A percentile compares a stretch with the other conserved stretches of the same genome.
phyloP scores from a whole-genome alignment of 2,797 vertebrate species.

The Cetoscarus ocellatus region DNA sequence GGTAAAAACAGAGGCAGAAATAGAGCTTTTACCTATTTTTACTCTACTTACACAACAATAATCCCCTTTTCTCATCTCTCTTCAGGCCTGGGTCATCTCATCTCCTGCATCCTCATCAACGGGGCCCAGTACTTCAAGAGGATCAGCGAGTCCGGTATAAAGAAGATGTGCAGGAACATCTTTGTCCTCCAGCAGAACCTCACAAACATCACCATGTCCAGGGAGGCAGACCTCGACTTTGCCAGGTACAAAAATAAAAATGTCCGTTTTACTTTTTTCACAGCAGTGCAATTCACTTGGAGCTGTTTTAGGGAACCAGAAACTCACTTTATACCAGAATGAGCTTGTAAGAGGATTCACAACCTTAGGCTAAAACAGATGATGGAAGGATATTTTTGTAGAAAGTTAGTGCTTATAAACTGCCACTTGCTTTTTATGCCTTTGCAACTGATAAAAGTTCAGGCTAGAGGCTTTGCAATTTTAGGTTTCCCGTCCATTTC shows the following conservation, averaged over 20 bases:
- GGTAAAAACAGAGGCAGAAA: constrained; percentile 77
- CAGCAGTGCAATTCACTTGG: background rate
- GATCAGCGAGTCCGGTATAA: constrained; percentile 98
- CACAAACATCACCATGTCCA: constrained; percentile 99
- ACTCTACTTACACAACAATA: background rate
- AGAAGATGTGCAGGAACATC: constrained; percentile 99
- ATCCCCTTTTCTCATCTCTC: background rate
- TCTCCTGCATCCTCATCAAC: constrained; percentile 98
- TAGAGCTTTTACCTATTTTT: background rate
- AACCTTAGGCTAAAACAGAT: constrained; percentile 12
- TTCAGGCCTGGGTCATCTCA: constrained; percentile 94
- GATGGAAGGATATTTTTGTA: background rate
- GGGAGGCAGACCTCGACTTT: constrained; percentile 97
- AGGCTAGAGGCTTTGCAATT: too few relatives aligned
- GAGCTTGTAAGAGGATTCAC: background rate
- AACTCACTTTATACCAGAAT: background rate
- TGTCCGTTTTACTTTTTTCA: background rate
- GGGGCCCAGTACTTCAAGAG: constrained; percentile 98
- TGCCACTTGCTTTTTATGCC: too few relatives aligned
- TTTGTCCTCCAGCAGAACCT: constrained; percentile 99
- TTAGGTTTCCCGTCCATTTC: too few relatives aligned
- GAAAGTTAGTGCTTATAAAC: constrained; percentile 5
- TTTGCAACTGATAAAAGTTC: background rate
- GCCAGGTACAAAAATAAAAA: constrained; percentile 87
- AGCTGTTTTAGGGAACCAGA: background rate